Conservation (phyloP, 2,113 vertebrate species). For the Osmerus eperlanus region DNA sequence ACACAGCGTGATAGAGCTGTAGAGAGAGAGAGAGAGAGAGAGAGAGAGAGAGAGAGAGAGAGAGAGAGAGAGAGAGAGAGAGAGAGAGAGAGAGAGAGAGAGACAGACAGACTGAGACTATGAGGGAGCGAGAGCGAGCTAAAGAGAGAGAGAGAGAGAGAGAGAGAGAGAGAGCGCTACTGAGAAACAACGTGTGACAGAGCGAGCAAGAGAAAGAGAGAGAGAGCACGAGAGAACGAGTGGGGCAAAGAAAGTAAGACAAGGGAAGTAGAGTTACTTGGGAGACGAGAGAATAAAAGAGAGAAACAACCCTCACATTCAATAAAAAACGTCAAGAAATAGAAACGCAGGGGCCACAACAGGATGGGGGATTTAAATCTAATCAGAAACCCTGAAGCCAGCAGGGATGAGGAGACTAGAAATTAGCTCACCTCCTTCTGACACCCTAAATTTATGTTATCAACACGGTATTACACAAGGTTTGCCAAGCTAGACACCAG, state of each 20-base stretch:
- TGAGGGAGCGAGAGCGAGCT: background rate
- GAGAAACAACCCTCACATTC: background rate
- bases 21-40: background rate
- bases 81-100: background rate
- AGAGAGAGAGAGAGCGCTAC: background rate
- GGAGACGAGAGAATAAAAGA: background rate
- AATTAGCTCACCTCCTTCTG: background rate
- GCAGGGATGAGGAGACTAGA: background rate
- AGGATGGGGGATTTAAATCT: background rate
- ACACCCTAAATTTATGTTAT: conserved; percentile 12
- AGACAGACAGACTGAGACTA: background rate
- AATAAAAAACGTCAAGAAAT: background rate
- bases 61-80: background rate
- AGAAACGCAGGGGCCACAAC: background rate
- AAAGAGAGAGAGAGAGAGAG: background rate
- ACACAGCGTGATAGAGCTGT: background rate
- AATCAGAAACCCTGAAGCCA: background rate
- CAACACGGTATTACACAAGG: conserved; percentile 7
- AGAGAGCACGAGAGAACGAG: background rate
- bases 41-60: background rate
- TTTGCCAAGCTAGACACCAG: background rate
- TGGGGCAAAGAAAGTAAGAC: background rate
- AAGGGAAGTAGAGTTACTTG: too few species aligned
- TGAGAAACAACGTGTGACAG: too few species aligned
- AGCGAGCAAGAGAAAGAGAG: background rate